phyloP scores from a whole-genome alignment of 2,797 vertebrate species.

The Cirrhinus mrigala region DNA sequence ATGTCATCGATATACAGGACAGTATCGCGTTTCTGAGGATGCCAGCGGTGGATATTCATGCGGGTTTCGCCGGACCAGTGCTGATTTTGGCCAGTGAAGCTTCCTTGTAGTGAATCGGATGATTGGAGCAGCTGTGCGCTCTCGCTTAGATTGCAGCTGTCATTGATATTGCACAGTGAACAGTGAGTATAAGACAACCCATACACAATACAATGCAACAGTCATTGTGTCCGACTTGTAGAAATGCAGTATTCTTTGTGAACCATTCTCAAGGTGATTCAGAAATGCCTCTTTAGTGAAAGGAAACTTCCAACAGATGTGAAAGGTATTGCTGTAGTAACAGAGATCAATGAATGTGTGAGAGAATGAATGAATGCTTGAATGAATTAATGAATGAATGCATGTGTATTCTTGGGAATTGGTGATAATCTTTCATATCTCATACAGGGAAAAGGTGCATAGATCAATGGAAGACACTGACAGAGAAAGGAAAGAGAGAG shows the following conservation, averaged over 20 bases:
- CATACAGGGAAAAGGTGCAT: constrained; percentile 63
- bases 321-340: constrained; percentile 51
- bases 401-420: background rate
- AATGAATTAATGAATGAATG: constrained; percentile 10
- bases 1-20: constrained; percentile 74
- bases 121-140: constrained; percentile 80
- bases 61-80: constrained; percentile 67
- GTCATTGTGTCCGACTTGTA: background rate
- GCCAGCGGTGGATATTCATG: constrained; percentile 67
- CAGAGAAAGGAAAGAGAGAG: constrained; percentile 52
- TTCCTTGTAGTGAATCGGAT: constrained; percentile 75
- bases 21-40: constrained; percentile 68
- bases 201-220: constrained; percentile 64
- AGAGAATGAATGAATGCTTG: background rate
- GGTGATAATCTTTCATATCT: constrained; percentile 40
- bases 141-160: constrained; percentile 80
- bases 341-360: constrained; percentile 35
- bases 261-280: constrained; percentile 77
- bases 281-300: constrained; percentile 56
- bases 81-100: constrained; percentile 63
- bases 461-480: constrained; percentile 57
- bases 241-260: background rate
- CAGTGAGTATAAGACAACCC: constrained; percentile 70
- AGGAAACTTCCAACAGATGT: constrained; percentile 64
- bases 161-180: constrained; percentile 81